Conservation (phyloP, 2,797 vertebrate species). For the Protosalanx chinensis region DNA sequence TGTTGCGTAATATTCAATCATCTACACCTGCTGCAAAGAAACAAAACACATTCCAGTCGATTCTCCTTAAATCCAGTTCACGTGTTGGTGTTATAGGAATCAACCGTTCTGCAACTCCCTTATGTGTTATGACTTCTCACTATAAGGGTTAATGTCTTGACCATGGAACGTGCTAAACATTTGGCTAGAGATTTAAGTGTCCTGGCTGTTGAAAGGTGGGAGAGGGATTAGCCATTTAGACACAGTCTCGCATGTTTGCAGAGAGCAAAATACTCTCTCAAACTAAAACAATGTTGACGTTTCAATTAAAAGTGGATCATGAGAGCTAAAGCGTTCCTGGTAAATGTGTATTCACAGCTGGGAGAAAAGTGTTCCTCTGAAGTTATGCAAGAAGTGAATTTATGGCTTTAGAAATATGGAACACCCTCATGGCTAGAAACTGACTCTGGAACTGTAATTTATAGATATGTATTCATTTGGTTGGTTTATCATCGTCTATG, state of each 20-base stretch:
- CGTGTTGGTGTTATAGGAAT: constrained; percentile 26
- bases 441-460: background rate
- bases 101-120: constrained; percentile 24
- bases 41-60: background rate
- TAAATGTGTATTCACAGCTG: constrained; percentile 16
- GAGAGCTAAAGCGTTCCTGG: constrained; percentile 19
- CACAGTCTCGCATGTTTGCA: background rate
- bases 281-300: background rate
- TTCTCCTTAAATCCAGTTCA: constrained; percentile 17
- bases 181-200: background rate
- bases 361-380: constrained; percentile 13
- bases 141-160: constrained; percentile 2
- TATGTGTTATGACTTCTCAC: constrained; percentile 30
- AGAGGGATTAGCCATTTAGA: background rate
- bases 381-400: constrained; percentile 27
- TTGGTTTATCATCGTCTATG: background rate
- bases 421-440: background rate
- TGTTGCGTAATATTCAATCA: too few relatives aligned
- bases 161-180: background rate
- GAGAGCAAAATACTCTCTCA: constrained; percentile 14
- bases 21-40: constrained; percentile 3
- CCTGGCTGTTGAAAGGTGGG: background rate
- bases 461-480: background rate
- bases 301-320: constrained; percentile 13
- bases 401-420: constrained; percentile 12